Evolutionary conservation across 1,140 invertebrate genomes (phyloP).

Genomic region (Leguminivora glycinivorella): DNA sequence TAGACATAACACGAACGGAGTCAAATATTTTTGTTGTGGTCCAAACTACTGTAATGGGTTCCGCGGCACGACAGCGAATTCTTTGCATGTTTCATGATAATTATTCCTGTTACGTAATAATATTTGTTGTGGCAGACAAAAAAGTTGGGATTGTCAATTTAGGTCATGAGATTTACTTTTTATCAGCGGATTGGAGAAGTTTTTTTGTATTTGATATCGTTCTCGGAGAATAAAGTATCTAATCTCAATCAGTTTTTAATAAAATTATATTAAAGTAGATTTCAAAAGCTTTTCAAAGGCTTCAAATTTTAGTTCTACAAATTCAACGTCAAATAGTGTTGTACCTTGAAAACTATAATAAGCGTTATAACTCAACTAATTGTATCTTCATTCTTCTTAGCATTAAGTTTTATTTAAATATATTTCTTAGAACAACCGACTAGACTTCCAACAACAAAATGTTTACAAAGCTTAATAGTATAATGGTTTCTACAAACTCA

Average conservation of each 20-base stretch:
- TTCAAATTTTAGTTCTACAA: too few species aligned
- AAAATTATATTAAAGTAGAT: too few species aligned
- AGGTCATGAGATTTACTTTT: too few species aligned
- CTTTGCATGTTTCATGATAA: slow-evolving; percentile 9
- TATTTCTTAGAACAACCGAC: neutral
- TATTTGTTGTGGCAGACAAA: neutral
- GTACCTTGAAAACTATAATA: too few species aligned
- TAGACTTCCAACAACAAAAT: neutral
- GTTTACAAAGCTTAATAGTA: neutral
- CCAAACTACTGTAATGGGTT: slow-evolving; percentile 23
- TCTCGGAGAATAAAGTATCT: too few species aligned
- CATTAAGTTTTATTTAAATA: neutral
- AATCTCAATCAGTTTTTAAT: too few species aligned
- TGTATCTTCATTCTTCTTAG: neutral
- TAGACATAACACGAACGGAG: slow-evolving; percentile 46
- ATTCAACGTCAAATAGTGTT: too few species aligned
- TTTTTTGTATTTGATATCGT: too few species aligned
- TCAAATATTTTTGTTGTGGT: slow-evolving; percentile 35
- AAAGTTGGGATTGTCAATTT: neutral
- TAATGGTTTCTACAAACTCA: slow-evolving; percentile 18
- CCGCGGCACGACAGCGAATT: slow-evolving; percentile 15
- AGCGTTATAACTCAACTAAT: too few species aligned
- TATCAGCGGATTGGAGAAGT: too few species aligned
- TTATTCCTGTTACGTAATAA: slow-evolving; percentile 1
- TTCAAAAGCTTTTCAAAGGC: too few species aligned